These are phyloP conservation scores for Polypedilum vanderplanki DNA, from an alignment of 1,140 invertebrate species.

Conservation along the genomic window DNA sequence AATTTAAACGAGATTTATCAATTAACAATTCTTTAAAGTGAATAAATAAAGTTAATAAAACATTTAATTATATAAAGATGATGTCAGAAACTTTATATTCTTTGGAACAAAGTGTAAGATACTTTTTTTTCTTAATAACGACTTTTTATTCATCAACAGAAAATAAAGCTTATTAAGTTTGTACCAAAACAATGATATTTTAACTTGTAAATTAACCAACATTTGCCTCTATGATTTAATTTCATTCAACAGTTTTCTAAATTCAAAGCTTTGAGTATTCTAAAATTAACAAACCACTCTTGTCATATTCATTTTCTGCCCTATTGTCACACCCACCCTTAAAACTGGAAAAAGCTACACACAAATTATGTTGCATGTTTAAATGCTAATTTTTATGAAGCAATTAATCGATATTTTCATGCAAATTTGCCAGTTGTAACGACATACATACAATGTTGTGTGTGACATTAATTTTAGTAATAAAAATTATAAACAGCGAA, in stretches of 20 bases:
- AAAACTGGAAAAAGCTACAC: not conserved
- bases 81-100: constrained; percentile 9
- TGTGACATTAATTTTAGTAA: not conserved
- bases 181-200: not conserved
- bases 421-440: constrained; percentile 14
- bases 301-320: not conserved
- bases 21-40: not conserved
- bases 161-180: not conserved
- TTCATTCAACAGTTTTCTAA: not conserved
- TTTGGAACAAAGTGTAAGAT: not conserved
- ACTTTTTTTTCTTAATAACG: not conserved
- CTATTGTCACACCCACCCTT: not conserved
- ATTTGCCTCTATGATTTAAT: not conserved
- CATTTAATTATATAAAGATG: not conserved
- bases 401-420: constrained; percentile 27
- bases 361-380: constrained; percentile 13
- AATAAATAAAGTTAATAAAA: not conserved
- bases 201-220: not conserved
- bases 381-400: constrained; percentile 19
- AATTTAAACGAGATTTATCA: not conserved
- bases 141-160: not conserved
- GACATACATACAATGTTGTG: not conserved
- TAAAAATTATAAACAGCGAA: not conserved
- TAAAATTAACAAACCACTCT: not conserved
- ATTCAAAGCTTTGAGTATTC: not conserved